Conservation (phyloP, 2,797 vertebrate genomes). For the Cossypha heuglini region DNA sequence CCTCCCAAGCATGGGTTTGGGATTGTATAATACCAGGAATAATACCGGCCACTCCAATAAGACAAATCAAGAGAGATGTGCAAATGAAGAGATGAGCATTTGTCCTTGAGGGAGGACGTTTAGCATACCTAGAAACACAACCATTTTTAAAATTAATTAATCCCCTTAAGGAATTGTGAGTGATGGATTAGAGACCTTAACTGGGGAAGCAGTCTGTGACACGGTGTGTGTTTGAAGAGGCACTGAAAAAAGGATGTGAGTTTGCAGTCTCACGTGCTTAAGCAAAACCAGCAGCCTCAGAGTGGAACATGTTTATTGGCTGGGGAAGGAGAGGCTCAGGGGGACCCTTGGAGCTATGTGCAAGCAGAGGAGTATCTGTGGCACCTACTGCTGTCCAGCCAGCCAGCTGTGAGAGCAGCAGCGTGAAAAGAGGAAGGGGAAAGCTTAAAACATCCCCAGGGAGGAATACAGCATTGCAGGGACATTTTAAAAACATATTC, state of each 20-base stretch:
- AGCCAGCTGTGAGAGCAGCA: background rate
- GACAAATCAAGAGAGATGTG: slow-evolving; percentile 2
- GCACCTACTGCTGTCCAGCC: background rate
- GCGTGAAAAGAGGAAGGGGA: background rate
- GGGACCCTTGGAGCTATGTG: accelerated
- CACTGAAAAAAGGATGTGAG: slow-evolving; percentile 10
- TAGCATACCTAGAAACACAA: slow-evolving; percentile 62
- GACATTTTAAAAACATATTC: background rate
- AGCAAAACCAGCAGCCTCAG: slow-evolving; percentile 19
- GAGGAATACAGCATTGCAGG: background rate
- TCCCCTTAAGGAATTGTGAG: slow-evolving; percentile 65
- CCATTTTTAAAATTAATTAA: slow-evolving; percentile 69
- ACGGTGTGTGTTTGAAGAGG: background rate
- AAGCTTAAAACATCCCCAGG: background rate
- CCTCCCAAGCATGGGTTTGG: background rate
- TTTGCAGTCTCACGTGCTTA: slow-evolving; percentile 8
- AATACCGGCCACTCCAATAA: background rate
- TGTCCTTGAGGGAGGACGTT: slow-evolving; percentile 61
- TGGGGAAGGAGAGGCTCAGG: background rate
- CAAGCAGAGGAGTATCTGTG: background rate
- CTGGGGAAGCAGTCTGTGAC: slow-evolving; percentile 64
- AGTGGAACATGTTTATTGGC: slow-evolving; percentile 25
- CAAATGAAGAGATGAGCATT: slow-evolving; percentile 41
- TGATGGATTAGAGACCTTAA: slow-evolving; percentile 69
- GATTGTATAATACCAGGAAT: background rate